phyloP scores from a whole-genome alignment of 2,797 vertebrate species.

The Tragelaphus eurycerus region DNA sequence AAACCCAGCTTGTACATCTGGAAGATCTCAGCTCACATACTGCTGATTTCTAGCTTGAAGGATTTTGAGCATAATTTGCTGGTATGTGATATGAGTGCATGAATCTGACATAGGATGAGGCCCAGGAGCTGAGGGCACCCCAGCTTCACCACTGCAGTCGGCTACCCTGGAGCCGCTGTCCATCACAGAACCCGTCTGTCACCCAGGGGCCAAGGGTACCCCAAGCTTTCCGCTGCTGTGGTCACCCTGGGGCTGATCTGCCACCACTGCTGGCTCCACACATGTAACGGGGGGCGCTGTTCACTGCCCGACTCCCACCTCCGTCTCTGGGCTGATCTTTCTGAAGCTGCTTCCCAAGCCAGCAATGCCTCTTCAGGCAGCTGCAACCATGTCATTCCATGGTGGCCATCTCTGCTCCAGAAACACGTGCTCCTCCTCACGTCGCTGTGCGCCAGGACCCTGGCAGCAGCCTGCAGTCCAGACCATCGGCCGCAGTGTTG shows the following conservation, averaged over 20 bases:
- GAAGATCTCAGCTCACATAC: not conserved
- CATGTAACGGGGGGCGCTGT: not conserved
- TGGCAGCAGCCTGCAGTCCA: accelerated
- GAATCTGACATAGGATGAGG: not conserved
- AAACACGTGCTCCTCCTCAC: not conserved
- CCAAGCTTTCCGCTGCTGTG: not conserved
- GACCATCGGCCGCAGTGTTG: accelerated
- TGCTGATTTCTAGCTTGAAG: not conserved
- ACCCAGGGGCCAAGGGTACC: not conserved
- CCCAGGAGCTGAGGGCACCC: not conserved
- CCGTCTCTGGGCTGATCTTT: not conserved
- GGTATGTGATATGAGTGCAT: not conserved
- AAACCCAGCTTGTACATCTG: not conserved
- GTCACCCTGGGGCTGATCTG: not conserved
- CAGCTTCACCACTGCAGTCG: not conserved
- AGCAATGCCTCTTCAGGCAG: not conserved
- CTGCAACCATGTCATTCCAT: not conserved
- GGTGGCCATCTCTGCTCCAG: not conserved
- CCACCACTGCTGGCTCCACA: accelerated
- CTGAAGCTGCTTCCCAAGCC: not conserved
- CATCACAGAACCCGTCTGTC: accelerated
- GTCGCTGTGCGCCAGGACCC: accelerated
- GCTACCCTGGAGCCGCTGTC: not conserved
- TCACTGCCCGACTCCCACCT: not conserved
- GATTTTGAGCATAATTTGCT: not conserved